Percentiles rank a stretch among this genome's conserved stretches.
These are phyloP conservation scores for Autographa pulchrina DNA, from an alignment of 2,888 invertebrate species.

Conservation along the genomic window DNA sequence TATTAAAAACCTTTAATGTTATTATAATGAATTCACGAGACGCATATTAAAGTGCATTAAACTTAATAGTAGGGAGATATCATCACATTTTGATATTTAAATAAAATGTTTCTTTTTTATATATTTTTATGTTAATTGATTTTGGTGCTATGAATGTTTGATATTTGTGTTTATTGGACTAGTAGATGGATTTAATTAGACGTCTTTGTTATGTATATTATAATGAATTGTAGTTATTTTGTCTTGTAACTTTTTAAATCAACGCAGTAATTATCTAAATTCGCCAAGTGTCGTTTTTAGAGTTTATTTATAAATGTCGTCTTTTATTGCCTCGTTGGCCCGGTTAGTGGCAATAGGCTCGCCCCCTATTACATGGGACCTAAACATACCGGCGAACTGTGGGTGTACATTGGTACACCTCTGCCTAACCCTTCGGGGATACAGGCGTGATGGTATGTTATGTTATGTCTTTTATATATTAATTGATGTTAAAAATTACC, in stretches of 20 bases:
- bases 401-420: no score
- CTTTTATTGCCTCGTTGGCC: no score
- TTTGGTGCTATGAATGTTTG: constrained; percentile 51
- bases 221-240: background rate
- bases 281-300: background rate
- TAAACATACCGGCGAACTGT: no score
- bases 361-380: no score
- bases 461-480: no score
- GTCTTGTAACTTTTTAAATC: background rate
- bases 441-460: no score
- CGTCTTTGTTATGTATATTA: background rate
- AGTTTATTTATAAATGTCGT: background rate
- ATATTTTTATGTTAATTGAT: constrained; percentile 17
- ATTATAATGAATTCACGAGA: background rate
- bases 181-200: constrained; percentile 11
- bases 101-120: constrained; percentile 5
- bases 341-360: no score
- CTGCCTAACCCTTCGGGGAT: no score
- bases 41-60: constrained; percentile 1
- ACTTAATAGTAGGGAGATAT: background rate
- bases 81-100: background rate
- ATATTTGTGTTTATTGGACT: constrained; percentile 25
- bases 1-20: background rate
- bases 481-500: constrained; percentile 3
- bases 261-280: background rate